A percentile compares a stretch with the other conserved stretches of the same genome.
These are phyloP conservation scores for Brachyptera putata DNA, from an alignment of 2,888 invertebrate species.

Conservation along the genomic window DNA sequence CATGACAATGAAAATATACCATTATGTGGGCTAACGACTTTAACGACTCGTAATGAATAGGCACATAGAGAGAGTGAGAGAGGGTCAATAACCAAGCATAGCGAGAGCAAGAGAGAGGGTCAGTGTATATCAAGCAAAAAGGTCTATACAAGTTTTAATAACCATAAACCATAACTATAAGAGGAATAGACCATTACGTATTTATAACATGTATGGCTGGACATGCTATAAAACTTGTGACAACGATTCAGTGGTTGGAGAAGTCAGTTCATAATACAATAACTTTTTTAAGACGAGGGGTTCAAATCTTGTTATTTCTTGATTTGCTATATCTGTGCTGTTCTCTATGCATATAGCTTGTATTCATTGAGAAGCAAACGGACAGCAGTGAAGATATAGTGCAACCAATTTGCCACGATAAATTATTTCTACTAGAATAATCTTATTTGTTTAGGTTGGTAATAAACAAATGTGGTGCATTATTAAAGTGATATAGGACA, in stretches of 20 bases:
- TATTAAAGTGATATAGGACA: too few species aligned
- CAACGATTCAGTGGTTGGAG: neutral
- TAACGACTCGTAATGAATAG: conserved; percentile 10
- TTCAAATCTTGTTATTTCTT: neutral
- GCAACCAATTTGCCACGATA: conserved; percentile 11
- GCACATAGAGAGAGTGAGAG: neutral
- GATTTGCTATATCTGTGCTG: conserved; percentile 1
- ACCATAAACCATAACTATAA: conserved; percentile 21
- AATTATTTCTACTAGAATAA: conserved; percentile 6
- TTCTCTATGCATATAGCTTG: neutral
- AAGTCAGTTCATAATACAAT: neutral
- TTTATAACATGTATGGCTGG: conserved; percentile 11
- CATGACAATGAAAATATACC: neutral
- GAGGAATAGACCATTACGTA: conserved; percentile 12
- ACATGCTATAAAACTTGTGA: conserved; percentile 8
- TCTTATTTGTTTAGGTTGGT: conserved; percentile 7
- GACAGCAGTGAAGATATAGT: neutral
- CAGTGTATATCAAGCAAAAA: too few species aligned
- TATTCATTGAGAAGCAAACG: neutral
- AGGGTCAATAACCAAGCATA: too few species aligned
- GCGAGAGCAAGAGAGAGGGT: too few species aligned
- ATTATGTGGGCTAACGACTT: conserved; percentile 14
- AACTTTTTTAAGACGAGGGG: neutral
- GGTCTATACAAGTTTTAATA: conserved; percentile 17
- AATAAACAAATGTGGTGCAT: neutral